Base-by-base conservation (phyloP, 2,113 vertebrate species). In the Miniopterus natalensis region DNA sequence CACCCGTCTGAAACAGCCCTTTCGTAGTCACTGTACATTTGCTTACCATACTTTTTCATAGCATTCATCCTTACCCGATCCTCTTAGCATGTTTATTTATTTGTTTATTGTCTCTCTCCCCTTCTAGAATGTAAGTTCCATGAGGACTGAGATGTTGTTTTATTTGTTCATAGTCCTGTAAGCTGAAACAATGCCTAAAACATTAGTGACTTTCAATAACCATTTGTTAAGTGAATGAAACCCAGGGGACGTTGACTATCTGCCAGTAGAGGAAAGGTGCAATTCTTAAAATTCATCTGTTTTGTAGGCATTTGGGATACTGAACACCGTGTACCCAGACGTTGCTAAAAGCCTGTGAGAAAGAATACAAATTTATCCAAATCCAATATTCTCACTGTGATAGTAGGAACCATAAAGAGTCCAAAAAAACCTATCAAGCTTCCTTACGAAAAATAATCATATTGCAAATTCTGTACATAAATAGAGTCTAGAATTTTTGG, bases 211-310 rank as follows among this genome's bases (percentile, higher is more conserved):
- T 91, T 83, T 70, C 40, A 47, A 31, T 51, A 88, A 74, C 27
- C 36, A 49, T 55, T 86, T 91, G 49, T 73, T 95, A 66, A 94
- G 59, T 80, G 23, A 88, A 42, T 84, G n/a, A 90, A 80, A 94
- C 10, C 6, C 47, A 71, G 78, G 3, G 10, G 10, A 87, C 0
- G 21, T 59, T 78, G 21, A 55, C n/a, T 77, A 77, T 61, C 81
- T 73, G 7, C 17, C 57, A 80, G 1, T 57, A 42, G 61, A 55
- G 73, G 21, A 78, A 80, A 83, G 93, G 31, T 18, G 1, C 89
- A 83, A 77, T 29, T 10, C 25, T 80, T 91, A 47, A 84, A 79
- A 65, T 42, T 45, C 29, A 51, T 94, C n/a, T 36, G 49, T 55
- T 36, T 94, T n/a, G 1, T 4, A 86, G n/a, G 17, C 21, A n/a